Base-by-base conservation (phyloP, 1,140 invertebrate species). In the Condylostylus longicornis region DNA sequence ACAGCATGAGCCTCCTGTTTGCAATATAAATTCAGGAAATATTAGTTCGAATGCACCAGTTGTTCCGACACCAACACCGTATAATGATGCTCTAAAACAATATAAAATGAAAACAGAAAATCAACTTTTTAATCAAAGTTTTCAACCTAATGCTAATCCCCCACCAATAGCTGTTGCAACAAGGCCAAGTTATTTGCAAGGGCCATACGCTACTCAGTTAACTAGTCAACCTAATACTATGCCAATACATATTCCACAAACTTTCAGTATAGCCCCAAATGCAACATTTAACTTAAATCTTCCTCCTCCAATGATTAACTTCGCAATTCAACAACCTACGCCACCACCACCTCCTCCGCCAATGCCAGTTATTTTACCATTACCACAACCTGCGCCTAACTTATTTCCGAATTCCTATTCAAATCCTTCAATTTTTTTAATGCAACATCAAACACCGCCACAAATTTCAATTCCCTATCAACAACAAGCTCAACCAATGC, bases 391-490 rank as follows among this genome's bases (percentile, higher is more conserved):
- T 12, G 45, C 51, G 14, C 51, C 53, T 46, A 55, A 30, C 54
- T 55, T 30, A n/a, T 55, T 33, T 52, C 58, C 18, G 34, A 53
- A 8, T 43, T 50, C 0, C 40, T 55, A 33, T 42, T 48, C 18
- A 51, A 48, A 35, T 52, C 51, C 22, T 38, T 58, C 48, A 30
- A 42, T 59, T 5, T 56, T 57, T 42, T 55, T 58, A 50, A 50
- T 57, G 31, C 36, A 51, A 17, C 42, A 40, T 12, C 46, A 42
- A 27, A 41, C 44, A 27, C 48, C 54, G 8, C 40, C 59, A 42
- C 50, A 59, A 31, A 29, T 60, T 37, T 42, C 58, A 10, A 60
- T 60, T 30, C 54, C 51, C n/a, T n/a, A 37, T 18, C 5, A 15
- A 12, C n/a, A 40, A 17, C 17, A 18, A 33, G 15, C 12, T 3